phyloP scores from a whole-genome alignment of 2,113 vertebrate genomes.

The Periophthalmodon schlosseri region DNA sequence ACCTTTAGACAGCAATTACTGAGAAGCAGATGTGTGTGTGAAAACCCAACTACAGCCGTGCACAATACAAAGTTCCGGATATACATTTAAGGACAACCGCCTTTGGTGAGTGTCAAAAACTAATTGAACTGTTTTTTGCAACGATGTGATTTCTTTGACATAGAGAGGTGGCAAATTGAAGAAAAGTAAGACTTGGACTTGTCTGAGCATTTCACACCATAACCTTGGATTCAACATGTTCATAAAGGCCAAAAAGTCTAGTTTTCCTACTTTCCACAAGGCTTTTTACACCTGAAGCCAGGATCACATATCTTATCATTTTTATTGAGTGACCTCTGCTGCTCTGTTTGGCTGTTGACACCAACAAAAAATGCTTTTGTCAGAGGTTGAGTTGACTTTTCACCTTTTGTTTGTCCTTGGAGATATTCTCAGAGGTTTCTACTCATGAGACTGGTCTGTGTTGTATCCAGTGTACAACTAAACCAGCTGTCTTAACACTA shows the following conservation, averaged over 20 bases:
- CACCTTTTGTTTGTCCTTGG: background rate
- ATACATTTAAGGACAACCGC: slow-evolving; percentile 3
- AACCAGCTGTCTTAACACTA: background rate
- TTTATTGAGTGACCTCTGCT: background rate
- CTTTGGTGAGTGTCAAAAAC: slow-evolving; percentile 17
- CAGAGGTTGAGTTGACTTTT: background rate
- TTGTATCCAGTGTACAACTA: background rate
- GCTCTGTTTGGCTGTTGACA: background rate
- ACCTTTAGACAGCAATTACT: slow-evolving; percentile 46
- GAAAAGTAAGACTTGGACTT: background rate
- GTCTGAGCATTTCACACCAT: too few species aligned
- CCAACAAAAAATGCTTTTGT: background rate
- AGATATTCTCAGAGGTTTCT: background rate
- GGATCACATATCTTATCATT: background rate
- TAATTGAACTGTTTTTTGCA: background rate
- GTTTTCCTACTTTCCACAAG: background rate
- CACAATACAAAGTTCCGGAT: slow-evolving; percentile 18
- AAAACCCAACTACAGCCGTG: slow-evolving; percentile 39
- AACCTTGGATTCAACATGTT: background rate
- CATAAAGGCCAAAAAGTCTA: background rate
- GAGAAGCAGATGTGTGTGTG: slow-evolving; percentile 42
- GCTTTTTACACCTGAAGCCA: background rate
- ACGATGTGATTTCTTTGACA: background rate
- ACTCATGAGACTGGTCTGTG: background rate
- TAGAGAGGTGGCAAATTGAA: background rate